Conservation (phyloP, 1,140 invertebrate genomes). For the Acromyrmex heyeri region DNA sequence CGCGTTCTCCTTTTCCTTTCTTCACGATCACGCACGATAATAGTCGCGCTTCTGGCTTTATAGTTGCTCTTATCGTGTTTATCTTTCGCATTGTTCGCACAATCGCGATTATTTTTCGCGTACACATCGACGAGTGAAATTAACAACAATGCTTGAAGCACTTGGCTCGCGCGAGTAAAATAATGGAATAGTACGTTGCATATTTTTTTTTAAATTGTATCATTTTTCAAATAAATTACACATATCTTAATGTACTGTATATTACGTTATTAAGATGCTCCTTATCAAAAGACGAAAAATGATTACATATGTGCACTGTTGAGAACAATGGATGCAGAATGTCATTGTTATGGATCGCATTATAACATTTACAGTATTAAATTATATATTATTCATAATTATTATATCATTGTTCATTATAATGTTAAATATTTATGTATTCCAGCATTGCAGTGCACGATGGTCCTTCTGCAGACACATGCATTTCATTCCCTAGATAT, state of each 20-base stretch:
- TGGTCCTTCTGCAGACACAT: constrained; percentile 71
- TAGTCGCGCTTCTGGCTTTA: neutral
- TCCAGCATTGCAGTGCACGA: constrained; percentile 63
- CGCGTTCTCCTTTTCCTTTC: neutral
- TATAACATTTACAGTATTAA: no score
- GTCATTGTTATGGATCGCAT: no score
- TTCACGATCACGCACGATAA: neutral
- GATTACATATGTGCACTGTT: neutral
- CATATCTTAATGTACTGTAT: neutral
- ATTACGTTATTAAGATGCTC: neutral
- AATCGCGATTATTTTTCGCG: neutral
- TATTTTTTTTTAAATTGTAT: neutral
- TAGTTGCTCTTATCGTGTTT: constrained; percentile 24
- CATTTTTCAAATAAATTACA: neutral
- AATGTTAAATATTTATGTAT: constrained; percentile 54
- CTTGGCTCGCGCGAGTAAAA: neutral
- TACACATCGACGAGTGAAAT: neutral
- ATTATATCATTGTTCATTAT: neutral
- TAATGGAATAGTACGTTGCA: neutral
- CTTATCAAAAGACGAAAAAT: neutral
- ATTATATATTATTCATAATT: no score
- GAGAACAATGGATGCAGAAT: neutral
- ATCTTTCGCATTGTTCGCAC: constrained; percentile 8
- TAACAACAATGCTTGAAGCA: neutral
- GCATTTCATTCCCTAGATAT: constrained; percentile 74